Conservation (phyloP, 1,140 invertebrate species). For the Neodiprion pinetum region DNA sequence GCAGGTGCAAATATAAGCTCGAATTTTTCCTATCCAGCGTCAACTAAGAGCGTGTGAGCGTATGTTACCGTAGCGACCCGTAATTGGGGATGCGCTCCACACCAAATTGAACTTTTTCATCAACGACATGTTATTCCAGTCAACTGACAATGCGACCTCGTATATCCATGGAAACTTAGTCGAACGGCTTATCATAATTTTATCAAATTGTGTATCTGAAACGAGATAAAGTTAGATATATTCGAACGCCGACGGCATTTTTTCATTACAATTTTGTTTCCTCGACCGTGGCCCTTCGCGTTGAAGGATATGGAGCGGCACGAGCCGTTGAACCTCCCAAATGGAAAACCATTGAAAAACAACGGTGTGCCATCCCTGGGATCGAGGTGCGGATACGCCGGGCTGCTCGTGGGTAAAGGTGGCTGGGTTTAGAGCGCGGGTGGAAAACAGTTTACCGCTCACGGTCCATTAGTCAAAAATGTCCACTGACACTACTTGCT, state of each 20-base stretch:
- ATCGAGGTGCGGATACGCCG: constrained; percentile 40
- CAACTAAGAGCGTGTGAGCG: no score
- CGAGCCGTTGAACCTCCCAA: constrained; percentile 6
- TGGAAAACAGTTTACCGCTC: constrained; percentile 52
- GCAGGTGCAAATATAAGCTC: no score
- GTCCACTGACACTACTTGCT: constrained; percentile 37
- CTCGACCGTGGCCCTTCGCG: background rate
- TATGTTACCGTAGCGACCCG: no score
- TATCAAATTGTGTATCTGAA: no score
- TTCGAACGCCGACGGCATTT: background rate
- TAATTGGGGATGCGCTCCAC: no score
- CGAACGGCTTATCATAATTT: no score
- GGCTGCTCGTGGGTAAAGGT: constrained; percentile 46
- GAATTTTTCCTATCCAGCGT: no score
- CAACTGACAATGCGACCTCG: no score
- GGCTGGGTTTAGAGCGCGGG: constrained; percentile 46
- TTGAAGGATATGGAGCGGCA: background rate
- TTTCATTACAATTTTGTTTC: background rate
- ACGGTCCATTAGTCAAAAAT: constrained; percentile 59
- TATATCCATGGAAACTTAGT: no score
- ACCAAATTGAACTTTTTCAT: no score
- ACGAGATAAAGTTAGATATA: no score
- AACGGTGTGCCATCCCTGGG: constrained; percentile 31
- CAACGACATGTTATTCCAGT: no score
- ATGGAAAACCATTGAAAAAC: constrained; percentile 3